Conservation (phyloP, 2,797 vertebrate genomes). For the Macropus fuliginosus region DNA sequence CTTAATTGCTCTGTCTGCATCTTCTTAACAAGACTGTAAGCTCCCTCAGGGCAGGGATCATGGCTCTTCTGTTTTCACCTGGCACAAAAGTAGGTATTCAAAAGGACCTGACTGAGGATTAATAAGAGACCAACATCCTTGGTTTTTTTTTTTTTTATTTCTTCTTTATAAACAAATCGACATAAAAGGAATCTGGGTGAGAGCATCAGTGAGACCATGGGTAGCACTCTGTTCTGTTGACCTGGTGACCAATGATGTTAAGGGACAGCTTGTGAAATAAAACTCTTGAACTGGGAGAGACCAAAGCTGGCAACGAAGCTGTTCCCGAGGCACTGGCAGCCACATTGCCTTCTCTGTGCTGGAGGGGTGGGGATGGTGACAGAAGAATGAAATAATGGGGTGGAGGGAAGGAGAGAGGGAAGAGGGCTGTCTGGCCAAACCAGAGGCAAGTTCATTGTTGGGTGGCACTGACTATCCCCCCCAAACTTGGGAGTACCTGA, state of each 20-base stretch:
- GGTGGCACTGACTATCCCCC: background rate
- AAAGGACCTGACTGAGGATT: constrained; percentile 19
- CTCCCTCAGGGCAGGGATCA: background rate
- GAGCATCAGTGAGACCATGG: constrained; percentile 77
- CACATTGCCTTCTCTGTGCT: background rate
- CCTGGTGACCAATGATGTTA: constrained; percentile 66
- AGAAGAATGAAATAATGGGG: constrained; percentile 17
- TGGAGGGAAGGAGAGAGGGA: background rate
- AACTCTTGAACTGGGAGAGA: background rate
- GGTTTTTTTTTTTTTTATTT: constrained; percentile 71
- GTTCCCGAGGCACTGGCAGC: background rate
- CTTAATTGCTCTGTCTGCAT: background rate
- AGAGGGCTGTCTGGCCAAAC: background rate
- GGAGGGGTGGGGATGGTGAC: background rate
- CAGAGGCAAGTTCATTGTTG: background rate
- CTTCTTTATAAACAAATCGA: constrained; percentile 86
- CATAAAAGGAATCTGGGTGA: constrained; percentile 83
- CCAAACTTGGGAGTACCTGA: background rate
- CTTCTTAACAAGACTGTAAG: background rate
- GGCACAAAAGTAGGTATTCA: background rate
- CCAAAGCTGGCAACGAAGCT: background rate
- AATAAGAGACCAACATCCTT: constrained; percentile 54
- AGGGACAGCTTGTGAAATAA: constrained; percentile 46
- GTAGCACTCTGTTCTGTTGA: constrained; percentile 58
- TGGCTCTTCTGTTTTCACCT: background rate